Percentiles rank a stretch among this genome's conserved stretches.
phyloP scores from a whole-genome alignment of 2,113 vertebrate genomes.

The Prinia subflava region DNA sequence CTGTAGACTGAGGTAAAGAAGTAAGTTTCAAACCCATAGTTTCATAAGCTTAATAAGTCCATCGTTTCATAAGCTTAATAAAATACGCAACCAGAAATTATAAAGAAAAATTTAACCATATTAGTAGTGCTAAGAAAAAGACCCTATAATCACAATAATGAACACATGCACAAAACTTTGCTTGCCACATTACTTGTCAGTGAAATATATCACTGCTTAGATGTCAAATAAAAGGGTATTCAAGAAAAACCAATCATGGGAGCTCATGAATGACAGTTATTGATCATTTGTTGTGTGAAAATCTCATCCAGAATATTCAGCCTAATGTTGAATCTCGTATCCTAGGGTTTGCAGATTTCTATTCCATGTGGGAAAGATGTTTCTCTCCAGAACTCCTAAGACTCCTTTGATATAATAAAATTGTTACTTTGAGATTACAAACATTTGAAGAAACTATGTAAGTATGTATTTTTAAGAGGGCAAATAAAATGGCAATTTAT shows the following conservation, averaged over 20 bases:
- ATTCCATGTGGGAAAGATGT: not conserved
- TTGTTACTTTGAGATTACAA: not conserved
- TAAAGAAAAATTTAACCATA: not conserved
- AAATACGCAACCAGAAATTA: not conserved
- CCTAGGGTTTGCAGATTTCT: not conserved
- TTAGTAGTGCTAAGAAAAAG: not conserved
- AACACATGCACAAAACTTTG: not conserved
- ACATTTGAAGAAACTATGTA: not conserved
- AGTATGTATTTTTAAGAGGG: not conserved
- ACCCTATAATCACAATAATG: not conserved
- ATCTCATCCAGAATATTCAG: not conserved
- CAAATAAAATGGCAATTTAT: not conserved
- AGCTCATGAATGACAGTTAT: not conserved
- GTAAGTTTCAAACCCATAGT: not conserved
- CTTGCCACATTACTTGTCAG: not conserved
- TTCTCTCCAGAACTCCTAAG: not conserved
- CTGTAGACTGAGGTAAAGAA: not conserved
- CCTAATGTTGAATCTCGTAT: not conserved
- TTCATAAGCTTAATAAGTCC: not conserved
- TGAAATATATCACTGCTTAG: not conserved
- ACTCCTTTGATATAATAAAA: not conserved
- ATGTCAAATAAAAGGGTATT: not conserved
- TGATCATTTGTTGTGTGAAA: not conserved
- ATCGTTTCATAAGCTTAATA: not conserved
- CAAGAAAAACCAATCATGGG: not conserved